Conservation (phyloP, 2,113 vertebrate species). For the Gallinago undulata region DNA sequence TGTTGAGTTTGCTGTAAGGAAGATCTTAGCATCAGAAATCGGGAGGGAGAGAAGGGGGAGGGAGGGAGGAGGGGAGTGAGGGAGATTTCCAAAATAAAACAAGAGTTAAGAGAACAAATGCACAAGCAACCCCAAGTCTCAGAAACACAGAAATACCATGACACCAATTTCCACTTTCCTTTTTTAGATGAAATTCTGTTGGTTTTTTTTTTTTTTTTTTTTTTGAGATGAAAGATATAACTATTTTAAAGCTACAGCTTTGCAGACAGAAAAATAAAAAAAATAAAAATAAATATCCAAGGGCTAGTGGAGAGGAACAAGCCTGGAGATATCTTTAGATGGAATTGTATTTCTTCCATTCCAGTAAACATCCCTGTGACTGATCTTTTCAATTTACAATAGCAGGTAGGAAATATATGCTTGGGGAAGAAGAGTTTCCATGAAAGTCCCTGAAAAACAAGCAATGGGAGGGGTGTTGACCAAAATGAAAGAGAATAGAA, state of each 20-base stretch:
- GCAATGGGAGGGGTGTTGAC: background rate
- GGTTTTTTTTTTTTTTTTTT: background rate
- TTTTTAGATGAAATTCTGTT: background rate
- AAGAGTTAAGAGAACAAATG: background rate
- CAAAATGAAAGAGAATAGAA: background rate
- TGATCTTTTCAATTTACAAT: background rate
- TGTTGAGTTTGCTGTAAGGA: background rate
- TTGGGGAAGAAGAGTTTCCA: background rate
- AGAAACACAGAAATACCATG: background rate
- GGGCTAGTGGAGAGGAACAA: background rate
- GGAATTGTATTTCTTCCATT: background rate
- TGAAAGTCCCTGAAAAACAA: background rate
- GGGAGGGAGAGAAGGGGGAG: no score
- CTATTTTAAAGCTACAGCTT: background rate
- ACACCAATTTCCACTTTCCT: background rate
- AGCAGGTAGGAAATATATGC: background rate
- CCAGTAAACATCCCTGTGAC: background rate
- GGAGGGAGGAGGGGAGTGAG: no score
- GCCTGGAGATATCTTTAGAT: background rate
- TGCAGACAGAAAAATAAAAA: background rate
- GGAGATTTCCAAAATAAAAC: background rate
- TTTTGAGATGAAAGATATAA: background rate
- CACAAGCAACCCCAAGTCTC: background rate
- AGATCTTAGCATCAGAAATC: background rate
- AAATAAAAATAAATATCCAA: background rate